phyloP scores from a whole-genome alignment of 2,113 vertebrate species.

The Cranoglanis bouderius region DNA sequence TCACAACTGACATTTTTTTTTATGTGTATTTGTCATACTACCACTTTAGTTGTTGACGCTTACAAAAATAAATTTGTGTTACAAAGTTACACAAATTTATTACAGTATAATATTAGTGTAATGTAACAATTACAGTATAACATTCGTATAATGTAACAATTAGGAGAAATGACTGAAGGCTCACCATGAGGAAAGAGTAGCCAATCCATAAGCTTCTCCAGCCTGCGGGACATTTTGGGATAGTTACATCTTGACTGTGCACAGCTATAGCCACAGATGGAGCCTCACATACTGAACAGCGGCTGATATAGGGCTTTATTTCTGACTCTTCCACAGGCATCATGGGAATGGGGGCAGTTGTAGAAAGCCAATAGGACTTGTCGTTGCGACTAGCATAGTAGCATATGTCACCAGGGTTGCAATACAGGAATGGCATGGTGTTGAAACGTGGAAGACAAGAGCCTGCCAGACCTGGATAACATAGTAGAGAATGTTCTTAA shows the following conservation, averaged over 20 bases:
- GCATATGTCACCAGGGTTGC: conserved; percentile 92
- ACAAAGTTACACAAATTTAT: no score
- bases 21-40: neutral
- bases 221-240: conserved; percentile 89
- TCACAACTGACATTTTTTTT: neutral
- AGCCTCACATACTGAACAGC: conserved; percentile 94
- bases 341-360: conserved; percentile 94
- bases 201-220: conserved; percentile 98
- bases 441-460: conserved; percentile 92
- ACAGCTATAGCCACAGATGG: conserved; percentile 93
- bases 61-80: neutral
- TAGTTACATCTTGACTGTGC: conserved; percentile 92
- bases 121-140: no score
- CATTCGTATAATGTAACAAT: neutral
- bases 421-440: conserved; percentile 98
- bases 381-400: conserved; percentile 96
- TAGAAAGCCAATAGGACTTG: conserved; percentile 98
- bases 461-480: conserved; percentile 84
- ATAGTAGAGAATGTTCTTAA: neutral
- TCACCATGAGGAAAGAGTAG: conserved; percentile 98
- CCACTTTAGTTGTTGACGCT: no score
- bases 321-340: conserved; percentile 91
- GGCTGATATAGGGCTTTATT: conserved; percentile 93
- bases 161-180: conserved; percentile 21
- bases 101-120: no score